A percentile compares a stretch with the other conserved stretches of the same genome.
phyloP scores from a whole-genome alignment of 2,888 invertebrate species.

The Eupithecia vulgata region DNA sequence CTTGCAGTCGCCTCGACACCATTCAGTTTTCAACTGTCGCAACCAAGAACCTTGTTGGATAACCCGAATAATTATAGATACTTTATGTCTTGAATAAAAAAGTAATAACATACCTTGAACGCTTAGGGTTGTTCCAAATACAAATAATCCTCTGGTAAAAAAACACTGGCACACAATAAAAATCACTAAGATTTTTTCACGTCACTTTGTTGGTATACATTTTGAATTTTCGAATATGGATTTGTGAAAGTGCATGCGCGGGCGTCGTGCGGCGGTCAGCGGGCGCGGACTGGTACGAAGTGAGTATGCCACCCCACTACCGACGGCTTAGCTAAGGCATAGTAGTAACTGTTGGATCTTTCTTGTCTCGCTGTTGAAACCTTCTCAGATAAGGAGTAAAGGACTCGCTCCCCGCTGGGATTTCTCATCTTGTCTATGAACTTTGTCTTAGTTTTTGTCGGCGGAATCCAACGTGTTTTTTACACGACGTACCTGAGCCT shows the following conservation, averaged over 20 bases:
- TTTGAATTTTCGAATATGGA: slow-evolving; percentile 61
- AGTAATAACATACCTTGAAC: slow-evolving; percentile 63
- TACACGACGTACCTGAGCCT: slow-evolving; percentile 49
- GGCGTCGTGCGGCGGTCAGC: slow-evolving; percentile 63
- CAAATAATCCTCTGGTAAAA: slow-evolving; percentile 65
- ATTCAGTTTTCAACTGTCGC: slow-evolving; percentile 50
- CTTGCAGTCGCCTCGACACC: slow-evolving; percentile 64
- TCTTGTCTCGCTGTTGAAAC: slow-evolving; percentile 62
- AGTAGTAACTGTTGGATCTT: slow-evolving; percentile 17
- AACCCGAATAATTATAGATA: slow-evolving; percentile 18
- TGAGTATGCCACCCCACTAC: slow-evolving; percentile 70
- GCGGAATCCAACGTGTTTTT: slow-evolving; percentile 57
- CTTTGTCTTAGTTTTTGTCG: slow-evolving; percentile 66
- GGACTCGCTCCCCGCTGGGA: slow-evolving; percentile 74
- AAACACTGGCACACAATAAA: slow-evolving; percentile 53
- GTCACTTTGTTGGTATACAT: slow-evolving; percentile 76
- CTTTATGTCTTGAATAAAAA: background rate
- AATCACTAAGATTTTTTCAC: slow-evolving; percentile 54
- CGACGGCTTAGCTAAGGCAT: slow-evolving; percentile 27
- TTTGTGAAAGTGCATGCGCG: slow-evolving; percentile 66
- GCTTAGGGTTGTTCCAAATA: slow-evolving; percentile 59
- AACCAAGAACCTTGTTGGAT: slow-evolving; percentile 35
- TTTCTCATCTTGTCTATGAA: slow-evolving; percentile 72
- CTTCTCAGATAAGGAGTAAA: slow-evolving; percentile 65
- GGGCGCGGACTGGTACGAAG: slow-evolving; percentile 67